Evolutionary conservation across 2,797 vertebrate species (phyloP), one percentile per base, ranked within the genome.

Genomic region (Mormyrus proboscirostris): DNA sequence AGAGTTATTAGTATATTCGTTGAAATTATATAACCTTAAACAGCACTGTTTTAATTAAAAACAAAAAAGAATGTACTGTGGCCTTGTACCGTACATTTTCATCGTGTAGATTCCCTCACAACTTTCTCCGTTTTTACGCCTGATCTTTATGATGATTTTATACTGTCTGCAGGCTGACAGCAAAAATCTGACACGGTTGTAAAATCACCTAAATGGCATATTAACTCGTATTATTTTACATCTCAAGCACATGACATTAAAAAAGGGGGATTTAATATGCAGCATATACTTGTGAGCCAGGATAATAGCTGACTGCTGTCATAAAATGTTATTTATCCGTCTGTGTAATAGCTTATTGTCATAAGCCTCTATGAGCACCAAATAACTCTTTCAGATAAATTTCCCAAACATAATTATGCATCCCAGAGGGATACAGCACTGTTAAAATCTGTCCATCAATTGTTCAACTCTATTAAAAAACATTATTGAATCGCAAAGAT

Each of bases 241-340:
- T 41, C 41, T 65, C 19, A 47, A 65, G 86, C 86, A 88, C 86
- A 88, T 59, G 44, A n/a, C 25, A 88, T 88, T 47, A 65, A 38
- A 88, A 47, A 65, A 12, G 5, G 44, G 44, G 9, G 55, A 38
- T 87, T 62, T 62, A 62, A 88, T 29, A 88, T 88, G 86, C 55
- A 49, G 86, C 50, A 65, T 88, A 88, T 65, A 65, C 38, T 65
- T 65, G 14, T 87, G 55, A 87, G 29, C 33, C 19, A 49, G 57
- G 19, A 19, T 62, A 88, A 88, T 65, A 88, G 57, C 86, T 22
- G 59, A 19, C 57, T 44, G 57, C 38, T 41, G 57, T 22, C 55
- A 88, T 88, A 65, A 88, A 88, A 88, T 65, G 7, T 49, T 69
- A 65, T 88, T 88, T 88, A 65, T 65, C 50, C 2, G 19, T 65